Evolutionary conservation across 2,797 vertebrate species (phyloP).

Genomic region (Falco biarmicus): DNA sequence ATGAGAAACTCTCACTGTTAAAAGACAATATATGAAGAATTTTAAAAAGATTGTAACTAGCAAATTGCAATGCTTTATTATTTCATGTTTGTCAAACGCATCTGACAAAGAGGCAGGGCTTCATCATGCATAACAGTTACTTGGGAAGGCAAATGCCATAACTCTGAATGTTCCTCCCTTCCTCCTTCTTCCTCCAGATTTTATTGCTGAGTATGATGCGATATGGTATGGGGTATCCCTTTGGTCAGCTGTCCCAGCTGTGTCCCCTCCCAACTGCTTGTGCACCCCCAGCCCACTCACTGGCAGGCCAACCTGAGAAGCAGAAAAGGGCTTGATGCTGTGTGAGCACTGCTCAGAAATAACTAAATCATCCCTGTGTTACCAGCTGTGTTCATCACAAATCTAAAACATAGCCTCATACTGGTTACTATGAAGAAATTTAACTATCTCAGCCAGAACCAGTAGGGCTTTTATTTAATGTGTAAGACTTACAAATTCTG

Average conservation of each 20-base stretch:
- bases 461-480: not conserved
- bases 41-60: not conserved
- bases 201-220: not conserved
- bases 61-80: not conserved
- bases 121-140: not conserved
- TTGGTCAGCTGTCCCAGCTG: not conserved
- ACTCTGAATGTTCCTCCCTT: not conserved
- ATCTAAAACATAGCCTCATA: not conserved
- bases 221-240: not conserved
- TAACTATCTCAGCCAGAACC: not conserved
- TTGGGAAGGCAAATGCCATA: rapidly evolving
- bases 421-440: not conserved
- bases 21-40: not conserved
- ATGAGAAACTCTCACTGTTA: not conserved
- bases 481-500: not conserved
- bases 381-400: not conserved
- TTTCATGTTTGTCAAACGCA: not conserved
- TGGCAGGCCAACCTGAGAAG: not conserved
- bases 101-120: not conserved
- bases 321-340: not conserved
- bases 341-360: not conserved
- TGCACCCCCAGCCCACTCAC: rapidly evolving
- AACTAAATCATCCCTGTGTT: not conserved
- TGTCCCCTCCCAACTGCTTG: not conserved
- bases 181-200: not conserved